Conservation (phyloP, 2,113 vertebrate species). For the Quiscalus mexicanus region DNA sequence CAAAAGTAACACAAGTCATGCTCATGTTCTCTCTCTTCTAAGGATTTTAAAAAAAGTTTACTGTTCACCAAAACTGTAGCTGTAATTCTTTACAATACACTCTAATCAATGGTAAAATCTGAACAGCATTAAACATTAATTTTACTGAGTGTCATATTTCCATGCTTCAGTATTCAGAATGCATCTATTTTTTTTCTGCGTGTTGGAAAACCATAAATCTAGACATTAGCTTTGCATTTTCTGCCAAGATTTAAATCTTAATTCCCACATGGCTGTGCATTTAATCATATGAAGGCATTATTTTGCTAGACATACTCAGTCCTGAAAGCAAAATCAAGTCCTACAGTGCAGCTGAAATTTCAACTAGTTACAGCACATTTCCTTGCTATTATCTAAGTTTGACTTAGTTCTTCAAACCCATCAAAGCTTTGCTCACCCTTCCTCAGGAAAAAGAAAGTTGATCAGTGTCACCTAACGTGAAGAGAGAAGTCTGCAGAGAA, state of each 20-base stretch:
- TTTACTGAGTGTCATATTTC: neutral
- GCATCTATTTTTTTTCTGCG: neutral
- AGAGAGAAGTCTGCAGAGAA: neutral
- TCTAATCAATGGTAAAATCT: neutral
- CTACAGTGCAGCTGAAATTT: neutral
- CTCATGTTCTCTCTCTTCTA: neutral
- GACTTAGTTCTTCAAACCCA: neutral
- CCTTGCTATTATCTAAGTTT: neutral
- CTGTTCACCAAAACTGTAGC: neutral
- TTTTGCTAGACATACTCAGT: neutral
- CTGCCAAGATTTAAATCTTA: constrained; percentile 5
- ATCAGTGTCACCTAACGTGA: neutral
- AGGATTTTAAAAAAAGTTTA: neutral
- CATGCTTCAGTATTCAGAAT: neutral
- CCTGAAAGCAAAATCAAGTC: neutral
- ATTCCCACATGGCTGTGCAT: neutral
- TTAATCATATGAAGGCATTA: constrained; percentile 6
- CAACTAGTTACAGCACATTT: neutral
- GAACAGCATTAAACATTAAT: constrained; percentile 1
- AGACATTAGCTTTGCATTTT: neutral
- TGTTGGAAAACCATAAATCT: neutral
- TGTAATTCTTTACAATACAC: neutral
- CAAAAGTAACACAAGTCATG: neutral
- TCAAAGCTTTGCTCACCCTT: neutral
- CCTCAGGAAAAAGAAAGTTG: neutral